Percentiles rank a stretch among this genome's conserved stretches.
phyloP scores from a whole-genome alignment of 2,888 invertebrate species.

The Laspeyria flexula region DNA sequence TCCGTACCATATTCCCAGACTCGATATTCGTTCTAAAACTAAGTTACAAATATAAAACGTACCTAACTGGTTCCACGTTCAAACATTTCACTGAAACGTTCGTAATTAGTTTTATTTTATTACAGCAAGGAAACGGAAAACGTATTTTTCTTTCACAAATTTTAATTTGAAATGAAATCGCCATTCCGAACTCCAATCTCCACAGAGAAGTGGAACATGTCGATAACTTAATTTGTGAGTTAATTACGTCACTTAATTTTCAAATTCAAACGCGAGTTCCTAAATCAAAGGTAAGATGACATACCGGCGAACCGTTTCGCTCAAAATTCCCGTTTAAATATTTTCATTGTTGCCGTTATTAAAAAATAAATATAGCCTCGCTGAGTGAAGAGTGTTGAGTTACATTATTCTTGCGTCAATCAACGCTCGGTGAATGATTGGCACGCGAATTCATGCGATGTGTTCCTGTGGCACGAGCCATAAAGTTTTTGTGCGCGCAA shows the following conservation, averaged over 20 bases:
- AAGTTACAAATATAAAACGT: constrained; percentile 7
- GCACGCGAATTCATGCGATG: constrained; percentile 15
- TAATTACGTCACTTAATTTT: constrained; percentile 15
- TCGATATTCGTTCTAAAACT: neutral
- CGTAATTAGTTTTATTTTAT: constrained; percentile 17
- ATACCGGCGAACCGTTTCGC: neutral
- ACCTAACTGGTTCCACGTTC: constrained; percentile 5
- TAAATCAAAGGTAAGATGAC: constrained; percentile 1
- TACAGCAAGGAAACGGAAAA: constrained; percentile 7
- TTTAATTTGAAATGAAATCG: constrained; percentile 10
- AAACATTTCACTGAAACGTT: constrained; percentile 10
- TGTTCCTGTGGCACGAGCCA: constrained; percentile 16
- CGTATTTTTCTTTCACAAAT: constrained; percentile 10
- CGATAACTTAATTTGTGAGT: constrained; percentile 8
- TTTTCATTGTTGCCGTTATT: constrained; percentile 2
- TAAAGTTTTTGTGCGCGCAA: constrained; percentile 18
- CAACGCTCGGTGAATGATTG: constrained; percentile 27
- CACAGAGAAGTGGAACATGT: constrained; percentile 6
- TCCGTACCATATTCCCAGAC: neutral
- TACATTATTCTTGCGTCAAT: constrained; percentile 35
- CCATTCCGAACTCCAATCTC: constrained; percentile 2
- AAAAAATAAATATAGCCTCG: constrained; percentile 11
- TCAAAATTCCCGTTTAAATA: neutral
- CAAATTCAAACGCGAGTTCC: constrained; percentile 7
- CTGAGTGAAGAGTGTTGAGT: constrained; percentile 12